Percentiles rank a stretch among this genome's conserved stretches.
These are phyloP conservation scores for Itoplectis maculator DNA, from an alignment of 2,888 invertebrate genomes.

Conservation along the genomic window DNA sequence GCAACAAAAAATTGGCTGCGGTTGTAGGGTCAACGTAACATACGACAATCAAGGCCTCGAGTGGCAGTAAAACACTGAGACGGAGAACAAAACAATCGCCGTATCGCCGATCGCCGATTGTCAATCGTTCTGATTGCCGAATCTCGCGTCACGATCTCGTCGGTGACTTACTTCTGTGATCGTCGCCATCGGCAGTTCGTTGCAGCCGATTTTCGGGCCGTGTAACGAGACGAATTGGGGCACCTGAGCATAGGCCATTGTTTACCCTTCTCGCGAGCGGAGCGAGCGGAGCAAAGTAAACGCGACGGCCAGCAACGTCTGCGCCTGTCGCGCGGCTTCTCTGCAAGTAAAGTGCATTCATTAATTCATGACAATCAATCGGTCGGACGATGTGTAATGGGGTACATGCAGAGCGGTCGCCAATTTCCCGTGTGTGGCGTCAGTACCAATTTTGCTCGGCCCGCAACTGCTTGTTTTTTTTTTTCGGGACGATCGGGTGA, in stretches of 20 bases:
- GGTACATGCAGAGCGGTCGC: constrained; percentile 9
- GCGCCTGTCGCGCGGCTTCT: not conserved
- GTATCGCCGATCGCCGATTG: too few species aligned
- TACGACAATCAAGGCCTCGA: not conserved
- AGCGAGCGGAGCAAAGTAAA: constrained; percentile 1
- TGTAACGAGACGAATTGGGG: constrained; percentile 70
- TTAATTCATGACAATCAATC: constrained; percentile 38
- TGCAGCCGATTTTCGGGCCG: constrained; percentile 68
- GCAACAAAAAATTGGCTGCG: not conserved
- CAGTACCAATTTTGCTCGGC: constrained; percentile 11
- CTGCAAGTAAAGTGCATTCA: constrained; percentile 17
- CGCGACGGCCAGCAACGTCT: not conserved
- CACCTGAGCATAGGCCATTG: constrained; percentile 70
- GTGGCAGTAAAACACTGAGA: not conserved
- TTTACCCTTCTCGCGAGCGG: not conserved
- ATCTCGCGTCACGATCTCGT: not conserved
- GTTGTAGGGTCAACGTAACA: not conserved
- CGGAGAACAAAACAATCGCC: too few species aligned
- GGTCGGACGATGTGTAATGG: constrained; percentile 28
- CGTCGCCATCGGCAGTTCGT: constrained; percentile 65
- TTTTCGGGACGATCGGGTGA: not conserved
- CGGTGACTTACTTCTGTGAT: constrained; percentile 73
- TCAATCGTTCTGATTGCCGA: too few species aligned
- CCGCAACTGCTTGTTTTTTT: too few species aligned
- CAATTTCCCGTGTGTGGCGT: not conserved